Evolutionary conservation across 2,113 vertebrate genomes (phyloP).

Genomic region (Nibea coibor): DNA sequence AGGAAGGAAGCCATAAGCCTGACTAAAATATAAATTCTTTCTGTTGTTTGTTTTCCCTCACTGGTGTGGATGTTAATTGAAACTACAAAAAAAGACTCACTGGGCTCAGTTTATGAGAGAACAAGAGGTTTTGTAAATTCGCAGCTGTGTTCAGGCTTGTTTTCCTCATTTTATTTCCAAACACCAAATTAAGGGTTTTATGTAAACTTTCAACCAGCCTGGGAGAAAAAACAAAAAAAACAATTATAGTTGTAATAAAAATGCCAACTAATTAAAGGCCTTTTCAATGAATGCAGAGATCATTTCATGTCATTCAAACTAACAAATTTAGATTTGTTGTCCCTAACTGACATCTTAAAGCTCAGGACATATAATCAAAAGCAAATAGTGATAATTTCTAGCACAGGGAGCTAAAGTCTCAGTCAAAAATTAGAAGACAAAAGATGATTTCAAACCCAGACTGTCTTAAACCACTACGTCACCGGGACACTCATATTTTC

Average conservation of each 20-base stretch:
- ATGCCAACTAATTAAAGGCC: neutral
- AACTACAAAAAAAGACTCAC: constrained; percentile 27
- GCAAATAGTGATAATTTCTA: neutral
- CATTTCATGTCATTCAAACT: neutral
- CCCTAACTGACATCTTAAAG: neutral
- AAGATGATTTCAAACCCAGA: neutral
- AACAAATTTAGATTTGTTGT: neutral
- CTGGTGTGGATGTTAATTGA: constrained; percentile 34
- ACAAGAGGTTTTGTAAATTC: neutral
- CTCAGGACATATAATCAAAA: neutral
- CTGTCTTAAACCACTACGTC: neutral
- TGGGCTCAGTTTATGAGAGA: neutral
- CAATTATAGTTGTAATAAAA: neutral
- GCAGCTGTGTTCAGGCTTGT: constrained; percentile 5
- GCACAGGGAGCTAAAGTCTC: neutral
- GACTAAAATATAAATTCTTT: constrained; percentile 27
- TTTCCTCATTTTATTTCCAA: constrained; percentile 15
- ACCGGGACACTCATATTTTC: neutral
- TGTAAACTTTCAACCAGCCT: neutral
- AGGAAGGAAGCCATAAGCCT: constrained; percentile 45
- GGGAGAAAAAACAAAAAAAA: neutral
- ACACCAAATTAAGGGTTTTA: constrained; percentile 13
- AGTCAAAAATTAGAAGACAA: neutral
- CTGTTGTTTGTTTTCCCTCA: constrained; percentile 16
- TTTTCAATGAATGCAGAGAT: neutral